Base-by-base conservation (phyloP, 2,797 vertebrate genomes). In the Pangasius sanitwongsei region DNA sequence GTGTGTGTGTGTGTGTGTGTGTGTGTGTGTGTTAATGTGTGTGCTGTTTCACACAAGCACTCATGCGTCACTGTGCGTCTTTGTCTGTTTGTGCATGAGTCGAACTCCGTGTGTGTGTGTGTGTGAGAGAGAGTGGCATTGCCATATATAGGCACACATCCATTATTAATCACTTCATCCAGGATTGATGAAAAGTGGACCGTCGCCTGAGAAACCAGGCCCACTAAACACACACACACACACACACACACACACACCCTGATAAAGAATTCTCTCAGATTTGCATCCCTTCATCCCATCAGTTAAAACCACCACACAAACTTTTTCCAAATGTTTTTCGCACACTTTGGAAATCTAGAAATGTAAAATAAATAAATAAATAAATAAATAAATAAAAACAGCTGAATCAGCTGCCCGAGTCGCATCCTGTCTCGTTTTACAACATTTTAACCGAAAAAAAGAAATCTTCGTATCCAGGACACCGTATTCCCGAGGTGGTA, bases 151-250 rank as follows among this genome's bases (percentile, higher is more conserved):
- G 91, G 81, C 86, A 86, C 80, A 77, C 88, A 92, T 93, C 89
- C 91, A 93, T 92, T 92, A 92, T 93, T 93, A 89, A 93, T 91
- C 91, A 92, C 87, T 88, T 90, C 85, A 92, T 92, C 89, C 91
- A 91, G 90, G 89, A 88, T 90, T 90, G 91, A 92, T 91, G 88
- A 92, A 92, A 92, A 87, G 89, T 82, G 89, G 83, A 85, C 85
- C 82, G 77, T 90, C 88, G 85, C 89, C 89, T 41, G 61, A 92
- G 91, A 88, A 90, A 91, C 90, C 87, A 37, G 81, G 75, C 67
- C 72, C 65, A 86, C 87, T 81, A 83, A 74, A 74, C 87, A 85
- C 89, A 87, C 57, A 34, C 80, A 87, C 82, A 86, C 61, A 78
- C 75, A 20, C 65, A 59, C 80, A 44, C 89, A 55, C 53, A 70